Evolutionary conservation across 1,140 invertebrate genomes (phyloP).

Genomic region (Eupristina koningsbergeri): DNA sequence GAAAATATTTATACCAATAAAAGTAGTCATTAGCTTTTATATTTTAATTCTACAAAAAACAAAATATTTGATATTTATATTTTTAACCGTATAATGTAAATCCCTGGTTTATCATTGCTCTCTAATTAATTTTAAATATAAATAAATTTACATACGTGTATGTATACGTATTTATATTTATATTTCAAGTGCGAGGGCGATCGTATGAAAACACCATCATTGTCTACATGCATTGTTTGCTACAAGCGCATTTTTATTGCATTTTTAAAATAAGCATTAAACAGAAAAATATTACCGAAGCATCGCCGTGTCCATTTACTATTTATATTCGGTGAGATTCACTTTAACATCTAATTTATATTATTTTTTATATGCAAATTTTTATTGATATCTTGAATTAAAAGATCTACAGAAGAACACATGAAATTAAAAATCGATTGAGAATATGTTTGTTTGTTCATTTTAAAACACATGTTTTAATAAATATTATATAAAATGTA

Average conservation of each 20-base stretch:
- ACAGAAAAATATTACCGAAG: not conserved
- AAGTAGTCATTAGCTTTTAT: not conserved
- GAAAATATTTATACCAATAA: not conserved
- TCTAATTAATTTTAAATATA: not conserved
- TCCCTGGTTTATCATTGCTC: not conserved
- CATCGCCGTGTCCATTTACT: slow-evolving; percentile 10
- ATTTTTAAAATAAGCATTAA: not conserved
- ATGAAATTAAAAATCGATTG: too few species aligned
- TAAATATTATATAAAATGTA: too few species aligned
- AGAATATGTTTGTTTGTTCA: too few species aligned
- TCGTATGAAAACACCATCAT: slow-evolving; percentile 42
- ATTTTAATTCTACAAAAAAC: too few species aligned
- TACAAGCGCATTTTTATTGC: not conserved
- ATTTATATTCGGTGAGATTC: slow-evolving; percentile 8
- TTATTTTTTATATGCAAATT: not conserved
- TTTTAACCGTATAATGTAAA: not conserved
- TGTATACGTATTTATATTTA: not conserved
- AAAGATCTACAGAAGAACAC: too few species aligned
- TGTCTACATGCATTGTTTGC: slow-evolving; percentile 14
- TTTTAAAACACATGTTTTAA: too few species aligned
- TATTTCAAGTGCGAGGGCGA: not conserved
- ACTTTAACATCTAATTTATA: not conserved
- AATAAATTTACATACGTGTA: not conserved
- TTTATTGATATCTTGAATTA: too few species aligned
- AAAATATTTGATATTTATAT: not conserved